Percentiles rank a stretch among this genome's conserved stretches.
These are phyloP conservation scores for Tanytarsus gracilentus DNA, from an alignment of 2,888 invertebrate species.

Conservation along the genomic window DNA sequence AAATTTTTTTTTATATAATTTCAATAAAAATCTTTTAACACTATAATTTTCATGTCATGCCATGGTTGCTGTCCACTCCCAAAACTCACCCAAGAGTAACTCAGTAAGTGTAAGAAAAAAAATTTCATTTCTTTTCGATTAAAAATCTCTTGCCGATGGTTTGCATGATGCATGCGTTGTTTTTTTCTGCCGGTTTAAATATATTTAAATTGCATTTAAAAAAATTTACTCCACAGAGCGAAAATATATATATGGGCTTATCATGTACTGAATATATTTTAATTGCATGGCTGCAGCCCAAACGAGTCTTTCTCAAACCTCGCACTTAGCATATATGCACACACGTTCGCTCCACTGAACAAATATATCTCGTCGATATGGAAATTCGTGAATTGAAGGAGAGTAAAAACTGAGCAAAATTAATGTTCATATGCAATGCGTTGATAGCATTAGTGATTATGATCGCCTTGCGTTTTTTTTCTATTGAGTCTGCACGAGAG, in stretches of 20 bases:
- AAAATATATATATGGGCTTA: conserved; percentile 10
- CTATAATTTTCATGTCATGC: too few relatives aligned
- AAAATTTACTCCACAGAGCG: too few relatives aligned
- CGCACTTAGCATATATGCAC: neutral
- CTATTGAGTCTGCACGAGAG: conserved; percentile 12
- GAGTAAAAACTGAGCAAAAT: too few relatives aligned
- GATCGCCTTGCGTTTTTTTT: neutral
- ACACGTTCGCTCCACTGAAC: neutral
- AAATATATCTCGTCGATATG: conserved; percentile 9
- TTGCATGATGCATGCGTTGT: conserved; percentile 13
- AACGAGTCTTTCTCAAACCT: conserved; percentile 1
- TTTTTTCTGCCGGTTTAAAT: conserved; percentile 12
- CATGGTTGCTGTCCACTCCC: too few relatives aligned
- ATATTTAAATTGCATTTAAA: conserved; percentile 13
- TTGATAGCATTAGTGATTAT: conserved; percentile 15
- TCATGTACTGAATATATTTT: conserved; percentile 16
- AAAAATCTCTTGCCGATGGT: neutral
- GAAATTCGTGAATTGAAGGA: too few relatives aligned
- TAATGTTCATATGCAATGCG: too few relatives aligned
- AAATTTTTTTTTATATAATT: too few relatives aligned
- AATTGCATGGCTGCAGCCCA: conserved; percentile 17
- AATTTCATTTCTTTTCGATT: neutral
- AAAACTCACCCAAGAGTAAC: too few relatives aligned
- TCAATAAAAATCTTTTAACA: too few relatives aligned
- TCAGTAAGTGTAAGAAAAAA: too few relatives aligned